These are phyloP conservation scores for Oligia strigilis DNA, from an alignment of 2,888 invertebrate genomes.

Conservation along the genomic window DNA sequence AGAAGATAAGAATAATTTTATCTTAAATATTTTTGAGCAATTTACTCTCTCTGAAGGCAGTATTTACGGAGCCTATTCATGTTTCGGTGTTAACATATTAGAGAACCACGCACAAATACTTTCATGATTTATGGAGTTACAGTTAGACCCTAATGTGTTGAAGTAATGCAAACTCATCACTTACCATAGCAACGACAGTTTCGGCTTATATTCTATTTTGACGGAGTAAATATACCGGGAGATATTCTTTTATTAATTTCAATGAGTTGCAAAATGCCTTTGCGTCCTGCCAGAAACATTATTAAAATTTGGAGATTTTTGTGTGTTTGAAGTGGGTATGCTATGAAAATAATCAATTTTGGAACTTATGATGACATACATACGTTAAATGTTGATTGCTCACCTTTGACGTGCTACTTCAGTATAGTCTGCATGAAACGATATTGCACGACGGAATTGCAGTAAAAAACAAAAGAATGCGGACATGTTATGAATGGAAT, in stretches of 20 bases:
- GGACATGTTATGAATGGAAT: not conserved
- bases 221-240: not conserved
- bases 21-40: not conserved
- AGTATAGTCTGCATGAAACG: not conserved
- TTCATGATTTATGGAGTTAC: constrained; percentile 13
- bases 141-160: not conserved
- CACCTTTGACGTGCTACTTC: not conserved
- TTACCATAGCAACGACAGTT: not conserved
- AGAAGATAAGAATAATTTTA: not conserved
- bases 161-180: constrained; percentile 2
- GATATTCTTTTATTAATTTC: constrained; percentile 16
- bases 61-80: not conserved
- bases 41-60: not conserved
- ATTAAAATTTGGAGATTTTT: not conserved
- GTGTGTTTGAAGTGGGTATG: not conserved
- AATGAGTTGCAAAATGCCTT: constrained; percentile 30
- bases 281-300: not conserved
- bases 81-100: not conserved
- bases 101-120: not conserved
- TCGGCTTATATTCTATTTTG: not conserved
- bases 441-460: not conserved
- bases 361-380: not conserved
- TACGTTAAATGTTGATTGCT: not conserved
- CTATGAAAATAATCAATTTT: not conserved
- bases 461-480: not conserved